Conservation (phyloP, 2,113 vertebrate genomes). For the Pelvicachromis taeniatus region DNA sequence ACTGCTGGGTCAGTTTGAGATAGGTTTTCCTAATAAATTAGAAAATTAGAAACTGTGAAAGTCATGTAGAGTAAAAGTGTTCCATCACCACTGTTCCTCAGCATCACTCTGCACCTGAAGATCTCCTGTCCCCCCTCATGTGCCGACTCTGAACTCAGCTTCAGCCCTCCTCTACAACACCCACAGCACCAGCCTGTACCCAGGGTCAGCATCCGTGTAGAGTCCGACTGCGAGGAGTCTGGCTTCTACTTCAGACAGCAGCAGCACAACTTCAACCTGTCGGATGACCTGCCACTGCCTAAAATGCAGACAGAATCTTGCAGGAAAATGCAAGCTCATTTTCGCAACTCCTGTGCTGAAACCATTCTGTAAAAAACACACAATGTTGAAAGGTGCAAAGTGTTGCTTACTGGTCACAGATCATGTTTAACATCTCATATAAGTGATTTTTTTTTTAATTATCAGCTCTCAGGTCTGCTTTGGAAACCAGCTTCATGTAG, state of each 20-base stretch:
- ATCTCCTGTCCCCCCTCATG: conserved; percentile 84
- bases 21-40: background rate
- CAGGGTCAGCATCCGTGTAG: conserved; percentile 83
- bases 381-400: background rate
- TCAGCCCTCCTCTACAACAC: conserved; percentile 51
- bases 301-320: background rate
- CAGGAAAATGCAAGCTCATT: background rate
- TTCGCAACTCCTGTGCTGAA: conserved; percentile 71
- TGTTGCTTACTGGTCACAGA: background rate
- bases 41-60: background rate
- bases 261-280: background rate
- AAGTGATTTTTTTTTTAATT: background rate
- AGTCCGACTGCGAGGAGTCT: conserved; percentile 76
- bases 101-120: conserved; percentile 87
- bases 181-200: conserved; percentile 65
- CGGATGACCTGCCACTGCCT: background rate
- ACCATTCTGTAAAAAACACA: conserved; percentile 74
- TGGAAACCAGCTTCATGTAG: background rate
- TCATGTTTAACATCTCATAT: background rate
- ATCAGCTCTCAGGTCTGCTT: background rate
- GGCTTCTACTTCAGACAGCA: conserved; percentile 46
- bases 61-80: conserved; percentile 9
- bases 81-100: conserved; percentile 58
- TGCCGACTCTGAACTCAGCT: conserved; percentile 60
- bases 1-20: background rate